Conservation (phyloP, 2,797 vertebrate genomes). For the Chiropotes sagulatus region DNA sequence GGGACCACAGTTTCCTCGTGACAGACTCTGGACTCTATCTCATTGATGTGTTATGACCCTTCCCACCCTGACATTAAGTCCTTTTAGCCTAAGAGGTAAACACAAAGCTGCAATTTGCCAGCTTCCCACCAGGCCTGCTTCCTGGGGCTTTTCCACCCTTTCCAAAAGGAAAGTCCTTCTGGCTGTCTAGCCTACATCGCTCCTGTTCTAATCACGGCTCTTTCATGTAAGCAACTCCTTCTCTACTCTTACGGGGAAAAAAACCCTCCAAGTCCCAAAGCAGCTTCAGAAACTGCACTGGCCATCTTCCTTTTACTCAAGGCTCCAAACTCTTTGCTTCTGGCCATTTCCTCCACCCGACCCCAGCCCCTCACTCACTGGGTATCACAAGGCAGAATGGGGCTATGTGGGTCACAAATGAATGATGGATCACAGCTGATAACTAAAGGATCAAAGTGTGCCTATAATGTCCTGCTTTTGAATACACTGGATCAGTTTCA, state of each 20-base stretch:
- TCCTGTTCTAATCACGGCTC: background rate
- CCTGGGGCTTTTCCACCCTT: background rate
- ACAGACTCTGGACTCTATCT: background rate
- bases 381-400: background rate
- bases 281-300: background rate
- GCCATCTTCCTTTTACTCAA: background rate
- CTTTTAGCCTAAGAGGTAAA: slow-evolving; percentile 48
- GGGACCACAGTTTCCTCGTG: background rate
- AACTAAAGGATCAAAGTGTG: background rate
- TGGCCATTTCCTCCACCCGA: background rate
- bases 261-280: background rate
- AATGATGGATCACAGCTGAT: background rate
- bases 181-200: background rate
- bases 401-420: background rate
- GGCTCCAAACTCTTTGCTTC: background rate
- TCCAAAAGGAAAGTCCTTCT: background rate
- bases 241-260: background rate
- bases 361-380: background rate
- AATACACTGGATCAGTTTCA: background rate
- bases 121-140: background rate
- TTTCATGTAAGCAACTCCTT: background rate
- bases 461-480: background rate
- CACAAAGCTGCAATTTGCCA: background rate
- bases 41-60: slow-evolving; percentile 39
- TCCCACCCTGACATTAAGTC: slow-evolving; percentile 20